phyloP scores from a whole-genome alignment of 2,797 vertebrate genomes.

The Fundulus diaphanus region DNA sequence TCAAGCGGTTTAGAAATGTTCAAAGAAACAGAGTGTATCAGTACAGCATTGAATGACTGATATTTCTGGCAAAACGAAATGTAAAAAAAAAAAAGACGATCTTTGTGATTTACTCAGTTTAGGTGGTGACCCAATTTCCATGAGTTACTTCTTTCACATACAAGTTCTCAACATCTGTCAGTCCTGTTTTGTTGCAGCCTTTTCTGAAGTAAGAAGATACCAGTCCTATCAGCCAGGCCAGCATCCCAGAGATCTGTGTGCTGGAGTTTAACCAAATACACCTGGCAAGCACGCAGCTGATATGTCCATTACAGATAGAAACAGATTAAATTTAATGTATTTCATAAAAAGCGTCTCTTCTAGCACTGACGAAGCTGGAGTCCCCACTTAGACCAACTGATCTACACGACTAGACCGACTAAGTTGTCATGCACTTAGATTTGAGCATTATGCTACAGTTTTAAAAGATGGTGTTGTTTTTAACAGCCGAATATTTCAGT shows the following conservation, averaged over 20 bases:
- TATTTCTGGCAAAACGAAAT: not conserved
- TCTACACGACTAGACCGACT: too few species aligned
- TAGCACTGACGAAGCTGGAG: not conserved
- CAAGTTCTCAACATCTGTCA: not conserved
- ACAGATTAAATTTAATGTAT: not conserved
- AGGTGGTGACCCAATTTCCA: not conserved
- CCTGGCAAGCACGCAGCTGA: not conserved
- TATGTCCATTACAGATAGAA: not conserved
- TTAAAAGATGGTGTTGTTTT: not conserved
- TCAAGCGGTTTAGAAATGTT: not conserved
- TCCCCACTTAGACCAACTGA: not conserved
- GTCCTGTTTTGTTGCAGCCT: not conserved
- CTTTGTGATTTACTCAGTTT: not conserved
- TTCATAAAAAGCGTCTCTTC: not conserved
- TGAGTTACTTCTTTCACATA: not conserved
- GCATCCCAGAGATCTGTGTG: not conserved
- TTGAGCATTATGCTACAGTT: not conserved
- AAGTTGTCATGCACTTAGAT: not conserved
- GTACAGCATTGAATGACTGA: not conserved
- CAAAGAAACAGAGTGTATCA: not conserved
- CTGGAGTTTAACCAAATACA: not conserved
- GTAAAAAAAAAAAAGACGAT: not conserved
- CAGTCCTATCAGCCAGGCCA: not conserved
- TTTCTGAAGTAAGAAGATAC: not conserved
- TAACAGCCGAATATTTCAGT: not conserved